Percentiles rank a stretch among this genome's conserved stretches.
Conservation (phyloP, 2,113 vertebrate genomes). For the Carettochelys insculpta region DNA sequence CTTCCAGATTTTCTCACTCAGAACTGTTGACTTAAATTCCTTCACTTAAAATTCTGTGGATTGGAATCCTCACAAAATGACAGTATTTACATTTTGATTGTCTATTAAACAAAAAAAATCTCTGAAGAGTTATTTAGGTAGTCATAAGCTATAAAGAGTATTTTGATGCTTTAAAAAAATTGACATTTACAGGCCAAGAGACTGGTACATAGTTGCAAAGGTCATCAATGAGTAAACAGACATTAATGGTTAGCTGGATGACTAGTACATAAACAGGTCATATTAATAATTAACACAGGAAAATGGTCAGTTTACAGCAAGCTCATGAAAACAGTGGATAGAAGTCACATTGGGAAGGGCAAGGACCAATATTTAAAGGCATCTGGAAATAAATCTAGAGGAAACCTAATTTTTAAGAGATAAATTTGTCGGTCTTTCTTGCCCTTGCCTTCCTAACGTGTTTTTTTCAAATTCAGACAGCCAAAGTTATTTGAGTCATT, state of each 20-base stretch:
- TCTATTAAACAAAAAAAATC: not conserved
- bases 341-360: slow-evolving; percentile 77
- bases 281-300: slow-evolving; percentile 96
- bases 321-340: slow-evolving; percentile 74
- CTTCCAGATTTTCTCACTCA: not conserved
- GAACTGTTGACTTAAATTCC: not conserved
- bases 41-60: not conserved
- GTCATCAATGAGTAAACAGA: slow-evolving; percentile 97
- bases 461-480: slow-evolving; percentile 20
- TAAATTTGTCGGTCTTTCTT: slow-evolving; percentile 11
- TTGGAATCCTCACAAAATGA: not conserved
- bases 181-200: slow-evolving; percentile 88
- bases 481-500: slow-evolving; percentile 11
- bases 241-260: slow-evolving; percentile 99
- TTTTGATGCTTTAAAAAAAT: slow-evolving; percentile 67
- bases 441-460: not conserved
- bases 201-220: slow-evolving; percentile 87
- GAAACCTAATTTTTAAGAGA: slow-evolving; percentile 65
- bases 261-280: slow-evolving; percentile 93
- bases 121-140: slow-evolving; percentile 25
- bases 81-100: not conserved
- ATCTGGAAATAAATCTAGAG: slow-evolving; percentile 76
- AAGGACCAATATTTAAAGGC: slow-evolving; percentile 76
- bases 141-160: slow-evolving; percentile 36
- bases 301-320: slow-evolving; percentile 65